phyloP scores from a whole-genome alignment of 2,888 invertebrate species.

The Calameuta pallipes region DNA sequence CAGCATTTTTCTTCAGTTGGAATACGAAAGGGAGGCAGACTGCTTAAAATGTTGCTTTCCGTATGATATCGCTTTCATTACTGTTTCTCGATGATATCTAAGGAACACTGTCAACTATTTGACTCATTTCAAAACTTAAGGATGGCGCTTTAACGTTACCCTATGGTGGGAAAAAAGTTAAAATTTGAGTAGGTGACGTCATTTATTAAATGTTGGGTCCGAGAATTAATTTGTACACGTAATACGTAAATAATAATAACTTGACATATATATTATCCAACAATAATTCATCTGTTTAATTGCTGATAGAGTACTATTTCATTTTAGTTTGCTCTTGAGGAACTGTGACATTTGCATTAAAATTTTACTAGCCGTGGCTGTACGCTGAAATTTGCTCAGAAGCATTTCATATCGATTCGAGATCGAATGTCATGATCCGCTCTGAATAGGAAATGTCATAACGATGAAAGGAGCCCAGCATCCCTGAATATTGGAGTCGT shows the following conservation, averaged over 20 bases:
- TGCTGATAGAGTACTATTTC: neutral
- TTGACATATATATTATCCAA: neutral
- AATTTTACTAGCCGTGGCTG: conserved; percentile 1
- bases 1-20: no score
- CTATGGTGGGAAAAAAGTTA: no score
- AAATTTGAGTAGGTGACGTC: no score
- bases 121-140: no score
- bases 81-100: no score
- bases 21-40: no score
- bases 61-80: no score
- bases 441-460: conserved; percentile 1
- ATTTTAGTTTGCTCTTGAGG: conserved; percentile 2
- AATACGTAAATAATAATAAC: neutral
- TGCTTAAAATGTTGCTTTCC: no score
- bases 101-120: no score
- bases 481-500: neutral
- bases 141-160: no score
- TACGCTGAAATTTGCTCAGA: conserved; percentile 1
- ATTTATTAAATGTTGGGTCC: no score
- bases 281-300: neutral
- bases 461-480: neutral
- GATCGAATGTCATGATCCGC: neutral
- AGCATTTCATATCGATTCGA: neutral
- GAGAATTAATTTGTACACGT: no score
- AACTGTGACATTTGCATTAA: conserved; percentile 5